Conservation (phyloP, 2,113 vertebrate genomes). For the Syrrhaptes paradoxus region DNA sequence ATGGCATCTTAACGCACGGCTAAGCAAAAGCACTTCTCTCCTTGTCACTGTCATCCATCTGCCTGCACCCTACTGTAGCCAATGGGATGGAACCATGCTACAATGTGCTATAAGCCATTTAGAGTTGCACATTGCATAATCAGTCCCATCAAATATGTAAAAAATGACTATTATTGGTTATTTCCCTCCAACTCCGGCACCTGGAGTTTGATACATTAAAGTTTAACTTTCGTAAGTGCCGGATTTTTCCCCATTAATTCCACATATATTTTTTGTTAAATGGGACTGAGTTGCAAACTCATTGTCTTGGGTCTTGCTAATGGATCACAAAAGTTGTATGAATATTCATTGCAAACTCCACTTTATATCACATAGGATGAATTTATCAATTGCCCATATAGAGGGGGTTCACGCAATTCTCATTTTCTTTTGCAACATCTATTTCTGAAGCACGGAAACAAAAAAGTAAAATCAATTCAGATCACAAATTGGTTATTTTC, state of each 20-base stretch:
- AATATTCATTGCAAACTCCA: constrained; percentile 77
- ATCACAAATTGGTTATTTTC: constrained; percentile 62
- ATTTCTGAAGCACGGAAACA: constrained; percentile 49
- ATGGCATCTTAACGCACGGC: constrained; percentile 95
- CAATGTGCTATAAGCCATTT: constrained; percentile 90
- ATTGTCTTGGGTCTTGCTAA: constrained; percentile 75
- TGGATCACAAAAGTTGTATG: constrained; percentile 70
- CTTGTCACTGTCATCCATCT: constrained; percentile 96
- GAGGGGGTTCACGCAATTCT: constrained; percentile 38
- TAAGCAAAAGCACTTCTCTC: constrained; percentile 93
- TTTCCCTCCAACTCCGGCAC: constrained; percentile 83
- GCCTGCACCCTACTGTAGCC: constrained; percentile 92
- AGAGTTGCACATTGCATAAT: constrained; percentile 90
- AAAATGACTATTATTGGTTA: constrained; percentile 87
- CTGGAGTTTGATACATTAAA: constrained; percentile 83
- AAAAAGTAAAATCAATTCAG: constrained; percentile 63
- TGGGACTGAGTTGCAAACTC: constrained; percentile 60
- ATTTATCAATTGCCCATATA: constrained; percentile 70
- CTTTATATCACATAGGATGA: constrained; percentile 64
- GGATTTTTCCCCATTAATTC: constrained; percentile 74
- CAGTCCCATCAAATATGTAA: constrained; percentile 89
- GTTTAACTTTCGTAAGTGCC: constrained; percentile 79
- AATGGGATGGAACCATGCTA: constrained; percentile 88
- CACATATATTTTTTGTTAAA: constrained; percentile 69
- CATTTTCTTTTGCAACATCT: constrained; percentile 65